Evolutionary conservation across 2,113 vertebrate species (phyloP).

Genomic region (Sciurus niger): DNA sequence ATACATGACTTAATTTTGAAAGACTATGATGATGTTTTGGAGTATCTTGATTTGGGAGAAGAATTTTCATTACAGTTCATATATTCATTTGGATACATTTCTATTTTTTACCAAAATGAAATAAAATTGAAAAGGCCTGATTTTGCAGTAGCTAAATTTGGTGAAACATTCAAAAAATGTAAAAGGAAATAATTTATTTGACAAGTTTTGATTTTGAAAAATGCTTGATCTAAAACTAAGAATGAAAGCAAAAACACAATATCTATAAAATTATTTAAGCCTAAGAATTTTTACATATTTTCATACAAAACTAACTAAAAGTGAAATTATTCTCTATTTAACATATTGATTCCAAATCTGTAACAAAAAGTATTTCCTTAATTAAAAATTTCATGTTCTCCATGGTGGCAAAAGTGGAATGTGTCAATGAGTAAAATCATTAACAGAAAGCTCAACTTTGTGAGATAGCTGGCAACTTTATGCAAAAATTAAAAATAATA

Average conservation of each 20-base stretch:
- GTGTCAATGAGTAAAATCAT: neutral
- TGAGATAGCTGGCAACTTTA: neutral
- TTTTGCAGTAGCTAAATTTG: slow-evolving; percentile 11
- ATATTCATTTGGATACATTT: neutral
- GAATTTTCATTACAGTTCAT: neutral
- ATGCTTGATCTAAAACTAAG: neutral
- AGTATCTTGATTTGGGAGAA: slow-evolving; percentile 17
- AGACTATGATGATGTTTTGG: neutral
- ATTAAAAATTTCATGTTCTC: neutral
- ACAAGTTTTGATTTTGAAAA: slow-evolving; percentile 41
- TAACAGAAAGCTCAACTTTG: neutral
- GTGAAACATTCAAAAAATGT: neutral
- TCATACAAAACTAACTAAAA: neutral
- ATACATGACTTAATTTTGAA: neutral
- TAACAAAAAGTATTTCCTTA: slow-evolving; percentile 10
- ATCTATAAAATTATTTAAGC: neutral
- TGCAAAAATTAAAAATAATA: slow-evolving; percentile 42
- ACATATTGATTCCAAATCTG: neutral
- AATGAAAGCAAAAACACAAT: neutral
- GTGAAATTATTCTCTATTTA: neutral
- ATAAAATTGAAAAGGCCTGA: neutral
- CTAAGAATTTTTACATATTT: neutral
- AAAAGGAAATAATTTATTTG: neutral
- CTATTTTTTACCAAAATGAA: neutral
- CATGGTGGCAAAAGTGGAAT: neutral